Evolutionary conservation across 2,113 vertebrate genomes (phyloP), one percentile per base, ranked within the genome.

Genomic region (Microcebus griseorufus): DNA sequence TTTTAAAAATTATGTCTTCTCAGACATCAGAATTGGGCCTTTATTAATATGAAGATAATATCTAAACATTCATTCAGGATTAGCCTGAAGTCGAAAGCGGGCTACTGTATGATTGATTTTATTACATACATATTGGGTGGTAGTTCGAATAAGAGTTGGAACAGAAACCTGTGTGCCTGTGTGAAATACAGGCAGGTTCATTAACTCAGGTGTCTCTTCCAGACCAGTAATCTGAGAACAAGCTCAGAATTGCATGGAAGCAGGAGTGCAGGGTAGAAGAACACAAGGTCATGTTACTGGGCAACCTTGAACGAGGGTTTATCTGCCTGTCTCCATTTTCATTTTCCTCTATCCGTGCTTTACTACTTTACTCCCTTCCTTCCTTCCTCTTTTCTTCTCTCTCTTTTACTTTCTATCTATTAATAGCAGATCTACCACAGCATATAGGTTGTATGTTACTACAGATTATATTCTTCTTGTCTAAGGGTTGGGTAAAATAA

Each of bases 1-100:
- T 93, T 48, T 39, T 34, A 34, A 64, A 48, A 92, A 75, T 39
- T 32, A 23, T 53, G 9, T 62, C 32, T 82, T 95, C 62, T 95
- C 67, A 82, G 78, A 82, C 14, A 25, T 73, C 82, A 81, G 39
- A 93, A 39, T 84, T 88, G 2, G 37, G 1, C 55, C 73, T 81
- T 97, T 91, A n/a, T 91, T 62, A 60, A 69, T 58, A n/a, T 65
- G 34, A 67, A 96, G 20, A 67, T 80, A 53, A 83, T 72, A 25
- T 7, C 62, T 83, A 60, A 83, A 67, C 5, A 39, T 14, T 20
- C 27, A 85, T 22, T 55, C 32, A 42, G 45, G 9, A 7, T 85
- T 92, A 65, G 3, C 48, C 25, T 88, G 60, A 88, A 92, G 64
- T 53, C 79, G 53, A 90, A 84, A 88, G 91, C 64, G 39, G 7